Evolutionary conservation across 1,140 invertebrate genomes (phyloP), one percentile per base, ranked within the genome.

Genomic region (Charaxes varanes): DNA sequence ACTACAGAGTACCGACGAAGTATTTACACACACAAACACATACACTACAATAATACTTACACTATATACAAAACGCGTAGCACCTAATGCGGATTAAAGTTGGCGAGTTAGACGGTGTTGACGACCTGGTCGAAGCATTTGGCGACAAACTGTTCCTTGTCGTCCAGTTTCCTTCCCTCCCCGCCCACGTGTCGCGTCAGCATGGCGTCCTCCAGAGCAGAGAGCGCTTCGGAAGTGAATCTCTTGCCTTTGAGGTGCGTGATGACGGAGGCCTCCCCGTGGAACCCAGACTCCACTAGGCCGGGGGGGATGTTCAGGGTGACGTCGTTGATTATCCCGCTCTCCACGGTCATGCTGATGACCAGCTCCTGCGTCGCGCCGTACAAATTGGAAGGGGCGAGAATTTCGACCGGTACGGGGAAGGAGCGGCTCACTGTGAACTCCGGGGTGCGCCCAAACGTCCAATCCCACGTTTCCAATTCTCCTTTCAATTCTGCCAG

Each of bases 381-480:
- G 60, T 79, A 80, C 0, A 78, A 48, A 23, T 64, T 71, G 27
- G 72, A 67, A 1, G 73, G 73, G 1, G 67, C 58, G 2, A 85
- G 63, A 3, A 85, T 40, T 35, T 76, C 76, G 1, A 58, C 48
- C 1, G 84, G 81, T 3, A 85, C 84, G 0, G 74, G 74, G 59
- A 85, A 85, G 0, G 71, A 57, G 13, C 82, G 66, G 38, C 76
- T 84, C 3, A 94, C 88, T 0, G 87, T 89, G 73, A 97, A 98
- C 57, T 90, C 89, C 0, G 96, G 96, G 1, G 95, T 94, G 66
- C 90, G 91, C n/a, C 94, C 96, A 77, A 88, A 96, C 33, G 89
- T 88, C 95, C 95, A 97, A 30, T 94, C 88, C 95, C 95, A 97
- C 7, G 89, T 91, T 43, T 84, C 65, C 13, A 96, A 88, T 42